Conservation (phyloP, 2,113 vertebrate species). For the Anguilla rostrata region DNA sequence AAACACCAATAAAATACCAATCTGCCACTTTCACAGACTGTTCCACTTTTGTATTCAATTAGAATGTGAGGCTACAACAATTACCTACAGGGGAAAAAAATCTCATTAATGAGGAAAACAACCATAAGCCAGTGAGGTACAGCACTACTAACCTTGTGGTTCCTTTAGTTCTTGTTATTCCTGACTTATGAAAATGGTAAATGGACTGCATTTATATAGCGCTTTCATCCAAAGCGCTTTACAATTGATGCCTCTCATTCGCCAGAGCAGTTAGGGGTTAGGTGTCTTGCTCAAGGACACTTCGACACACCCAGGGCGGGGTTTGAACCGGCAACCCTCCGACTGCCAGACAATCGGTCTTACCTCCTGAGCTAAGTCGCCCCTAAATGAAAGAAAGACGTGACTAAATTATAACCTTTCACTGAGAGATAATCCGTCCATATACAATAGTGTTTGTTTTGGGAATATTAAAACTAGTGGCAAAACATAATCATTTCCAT, state of each 20-base stretch:
- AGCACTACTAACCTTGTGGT: too few species aligned
- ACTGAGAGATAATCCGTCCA: background rate
- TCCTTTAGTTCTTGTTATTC: too few species aligned
- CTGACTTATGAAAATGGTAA: too few species aligned
- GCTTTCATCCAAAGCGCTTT: too few species aligned
- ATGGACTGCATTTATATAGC: too few species aligned
- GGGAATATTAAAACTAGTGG: constrained; percentile 6
- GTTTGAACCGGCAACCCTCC: too few species aligned
- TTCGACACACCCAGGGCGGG: too few species aligned
- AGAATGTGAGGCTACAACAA: background rate
- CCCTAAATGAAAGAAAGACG: background rate
- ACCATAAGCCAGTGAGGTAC: background rate
- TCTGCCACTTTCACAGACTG: background rate
- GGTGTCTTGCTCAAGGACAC: too few species aligned
- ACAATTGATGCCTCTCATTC: too few species aligned
- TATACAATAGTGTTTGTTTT: background rate
- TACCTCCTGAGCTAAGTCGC: too few species aligned
- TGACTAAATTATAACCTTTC: background rate
- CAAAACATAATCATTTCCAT: constrained; percentile 10
- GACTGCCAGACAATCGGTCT: too few species aligned
- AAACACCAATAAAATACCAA: background rate
- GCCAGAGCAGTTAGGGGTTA: too few species aligned
- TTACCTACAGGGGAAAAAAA: background rate
- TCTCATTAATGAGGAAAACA: background rate
- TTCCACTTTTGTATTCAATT: background rate